Percentiles rank a stretch among this genome's conserved stretches.
These are phyloP conservation scores for Porites cylindrica DNA, from an alignment of 92 coral and sea anemone genomes.

Conservation along the genomic window DNA sequence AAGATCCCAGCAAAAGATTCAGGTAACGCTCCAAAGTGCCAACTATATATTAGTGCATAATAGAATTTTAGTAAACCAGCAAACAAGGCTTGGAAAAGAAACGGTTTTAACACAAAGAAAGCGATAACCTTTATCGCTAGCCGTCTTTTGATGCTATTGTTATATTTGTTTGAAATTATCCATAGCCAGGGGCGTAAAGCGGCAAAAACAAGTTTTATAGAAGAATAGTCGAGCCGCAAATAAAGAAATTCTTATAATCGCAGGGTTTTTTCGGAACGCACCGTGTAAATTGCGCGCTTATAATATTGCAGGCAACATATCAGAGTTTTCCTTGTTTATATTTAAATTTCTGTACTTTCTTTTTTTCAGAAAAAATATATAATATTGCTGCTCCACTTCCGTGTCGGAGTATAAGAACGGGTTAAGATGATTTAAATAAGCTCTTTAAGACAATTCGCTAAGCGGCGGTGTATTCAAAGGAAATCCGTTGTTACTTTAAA, in stretches of 20 bases:
- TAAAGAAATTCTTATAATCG: conserved; percentile 13
- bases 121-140: conserved; percentile 22
- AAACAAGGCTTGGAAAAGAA: neutral
- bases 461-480: conserved; percentile 47
- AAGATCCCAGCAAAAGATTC: no score
- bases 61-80: neutral
- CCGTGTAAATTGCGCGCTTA: neutral
- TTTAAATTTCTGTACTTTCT: neutral
- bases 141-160: conserved; percentile 46
- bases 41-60: neutral
- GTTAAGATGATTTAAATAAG: conserved; percentile 14
- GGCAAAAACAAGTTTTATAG: neutral
- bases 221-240: conserved; percentile 33
- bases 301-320: neutral
- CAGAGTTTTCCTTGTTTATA: neutral
- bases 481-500: conserved; percentile 22
- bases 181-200: conserved; percentile 39
- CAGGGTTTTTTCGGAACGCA: conserved; percentile 19
- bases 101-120: conserved; percentile 20
- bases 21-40: no score
- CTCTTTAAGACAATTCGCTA: conserved; percentile 16
- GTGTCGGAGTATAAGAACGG: conserved; percentile 15
- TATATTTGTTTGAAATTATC: conserved; percentile 16
- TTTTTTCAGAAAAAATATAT: neutral
- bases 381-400: conserved; percentile 7